These are phyloP conservation scores for Trachythela sp. DNA, from an alignment of 64 coral and sea anemone genomes.

Conservation along the genomic window DNA sequence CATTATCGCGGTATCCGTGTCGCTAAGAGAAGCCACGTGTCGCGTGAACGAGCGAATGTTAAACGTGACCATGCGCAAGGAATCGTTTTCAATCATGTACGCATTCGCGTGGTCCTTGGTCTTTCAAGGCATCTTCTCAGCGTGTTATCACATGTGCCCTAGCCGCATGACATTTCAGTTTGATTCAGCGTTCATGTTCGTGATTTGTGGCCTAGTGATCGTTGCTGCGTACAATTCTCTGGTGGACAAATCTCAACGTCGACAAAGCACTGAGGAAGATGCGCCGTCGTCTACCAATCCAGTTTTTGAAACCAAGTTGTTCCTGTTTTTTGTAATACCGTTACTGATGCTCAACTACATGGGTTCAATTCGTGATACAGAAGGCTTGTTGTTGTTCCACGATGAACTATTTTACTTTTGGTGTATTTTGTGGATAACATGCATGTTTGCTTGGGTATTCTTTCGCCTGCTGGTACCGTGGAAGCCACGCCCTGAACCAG, in stretches of 20 bases:
- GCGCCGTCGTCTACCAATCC: conserved; percentile 2
- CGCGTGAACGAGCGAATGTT: conserved; percentile 41
- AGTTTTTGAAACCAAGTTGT: conserved; percentile 52
- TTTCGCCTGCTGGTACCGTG: background rate
- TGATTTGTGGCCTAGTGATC: conserved; percentile 59
- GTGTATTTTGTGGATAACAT: background rate
- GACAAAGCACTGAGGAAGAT: conserved; percentile 17
- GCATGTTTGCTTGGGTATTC: background rate
- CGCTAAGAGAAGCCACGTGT: conserved; percentile 54
- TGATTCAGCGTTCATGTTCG: conserved; percentile 81
- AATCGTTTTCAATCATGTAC: conserved; percentile 65
- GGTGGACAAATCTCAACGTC: conserved; percentile 5
- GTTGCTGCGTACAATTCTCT: conserved; percentile 54
- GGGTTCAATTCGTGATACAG: conserved; percentile 49
- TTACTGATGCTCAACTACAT: conserved; percentile 69
- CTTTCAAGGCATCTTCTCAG: conserved; percentile 79
- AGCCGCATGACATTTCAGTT: conserved; percentile 67
- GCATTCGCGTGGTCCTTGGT: conserved; percentile 75
- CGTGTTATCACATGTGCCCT: conserved; percentile 71
- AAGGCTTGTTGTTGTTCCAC: background rate
- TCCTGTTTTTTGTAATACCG: conserved; percentile 63
- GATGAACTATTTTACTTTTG: background rate
- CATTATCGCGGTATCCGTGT: conserved; percentile 62
- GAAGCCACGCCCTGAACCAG: background rate
- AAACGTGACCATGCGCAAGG: conserved; percentile 46